Base-by-base conservation (phyloP, 2,113 vertebrate genomes). In the Henicopernis longicauda region DNA sequence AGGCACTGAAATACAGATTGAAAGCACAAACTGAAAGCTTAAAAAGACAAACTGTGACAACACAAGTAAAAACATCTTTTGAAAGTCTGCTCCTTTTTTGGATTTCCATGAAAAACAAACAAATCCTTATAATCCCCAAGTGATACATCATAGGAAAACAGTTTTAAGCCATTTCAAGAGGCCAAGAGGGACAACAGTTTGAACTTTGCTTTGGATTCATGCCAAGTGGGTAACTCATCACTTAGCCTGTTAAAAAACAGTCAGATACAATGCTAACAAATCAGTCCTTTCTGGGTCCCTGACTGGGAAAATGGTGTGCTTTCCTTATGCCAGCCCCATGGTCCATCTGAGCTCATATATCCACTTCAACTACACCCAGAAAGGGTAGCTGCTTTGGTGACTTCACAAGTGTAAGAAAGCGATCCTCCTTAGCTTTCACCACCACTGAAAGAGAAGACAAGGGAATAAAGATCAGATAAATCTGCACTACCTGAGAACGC, bases 261-360 rank as follows among this genome's bases (percentile, higher is more conserved):
- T 2, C 55, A 69, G 55, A 21, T 27, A 42, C 50, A 82, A 47
- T 0, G 7, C 26, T 38, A 90, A 69, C 1, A 31, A 29, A 84
- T 4, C 2, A 2, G 11, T 52, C 17, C 6, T 7, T 73, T 59
- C 16, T 15, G 10, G 7, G 12, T 4, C 13, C 17, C 44, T 9
- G 54, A 55, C 4, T 11, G 11, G 36, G 18, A 80, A 34, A 72
- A 16, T 1, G 2, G 11, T 3, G 13, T 29, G 14, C 31, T 18
- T 58, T 57, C 59, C 62, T 63, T 25, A 23, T 2, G 17, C 17
- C 21, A 59, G 15, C 21, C 40, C 31, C 11, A 11, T 6, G 13
- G 29, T 45, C 36, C 23, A n/a, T 7, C 44, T 27, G 31, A 81
- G 40, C 40, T 83, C 44, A n/a, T 13, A 29, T 4, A 57, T 0